These are phyloP conservation scores for Malurus splendens DNA, from an alignment of 2,797 vertebrate genomes.

Conservation along the genomic window DNA sequence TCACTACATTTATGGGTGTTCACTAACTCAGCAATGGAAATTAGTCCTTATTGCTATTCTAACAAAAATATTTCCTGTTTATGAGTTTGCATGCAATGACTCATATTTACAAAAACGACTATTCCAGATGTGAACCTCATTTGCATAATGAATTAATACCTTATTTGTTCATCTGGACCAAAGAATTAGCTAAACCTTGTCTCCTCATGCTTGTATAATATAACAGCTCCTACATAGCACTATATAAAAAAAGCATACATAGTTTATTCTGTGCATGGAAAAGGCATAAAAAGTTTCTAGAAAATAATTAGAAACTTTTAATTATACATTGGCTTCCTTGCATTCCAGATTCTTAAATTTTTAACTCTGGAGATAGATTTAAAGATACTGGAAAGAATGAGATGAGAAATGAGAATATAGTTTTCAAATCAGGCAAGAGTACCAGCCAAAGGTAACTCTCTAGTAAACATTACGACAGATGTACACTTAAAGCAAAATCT, in stretches of 20 bases:
- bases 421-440: not conserved
- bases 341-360: not conserved
- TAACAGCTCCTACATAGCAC: not conserved
- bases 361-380: not conserved
- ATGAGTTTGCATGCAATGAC: not conserved
- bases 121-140: not conserved
- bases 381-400: not conserved
- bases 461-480: not conserved
- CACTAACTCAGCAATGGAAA: not conserved
- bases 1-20: not conserved
- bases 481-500: not conserved
- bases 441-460: not conserved
- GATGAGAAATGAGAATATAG: not conserved
- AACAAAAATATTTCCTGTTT: conserved; percentile 12
- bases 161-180: not conserved
- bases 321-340: not conserved
- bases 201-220: not conserved
- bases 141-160: not conserved
- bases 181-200: not conserved
- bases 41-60: not conserved
- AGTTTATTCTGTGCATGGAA: not conserved
- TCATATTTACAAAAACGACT: not conserved
- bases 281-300: not conserved
- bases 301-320: not conserved
- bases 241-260: not conserved